Base-by-base conservation (phyloP, 2,113 vertebrate genomes). In the Todiramphus chloris region DNA sequence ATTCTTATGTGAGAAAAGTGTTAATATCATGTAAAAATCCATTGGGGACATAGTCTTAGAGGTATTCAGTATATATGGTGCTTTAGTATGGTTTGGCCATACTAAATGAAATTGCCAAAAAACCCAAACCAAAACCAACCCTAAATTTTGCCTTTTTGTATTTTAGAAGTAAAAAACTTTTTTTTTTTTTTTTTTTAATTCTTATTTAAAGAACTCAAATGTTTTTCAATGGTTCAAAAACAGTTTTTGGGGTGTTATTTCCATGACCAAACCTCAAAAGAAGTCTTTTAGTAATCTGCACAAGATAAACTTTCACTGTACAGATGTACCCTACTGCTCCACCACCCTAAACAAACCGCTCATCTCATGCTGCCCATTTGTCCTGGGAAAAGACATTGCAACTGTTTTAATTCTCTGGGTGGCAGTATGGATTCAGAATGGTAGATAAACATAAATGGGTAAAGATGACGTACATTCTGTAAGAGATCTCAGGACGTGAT, bases 121-220 rank as follows among this genome's bases (percentile, higher is more conserved):
- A 23, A 41, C 1, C 0, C 21, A 7, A 46, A 35, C 5, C 5
- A 35, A 39, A 27, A 19, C 5, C 5, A n/a, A 59, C 3, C 2
- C 5, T n/a, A n/a, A 37, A 59, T 74, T 50, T 77, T 87, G 3
- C 4, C 10, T 66, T 60, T 21, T 31, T 69, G 11, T 51, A 20
- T 33, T 9, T 89, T 48, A 39, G 4, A 74, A 69, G 2, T 23
- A 1, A 33, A 53, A 74, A 25, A 33, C 10, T 9, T 27, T 16
- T 31, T 48, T 30, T 9, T 27, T 16, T 31, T 48, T 30, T 10
- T n/a, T 20, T 19, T 43, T 25, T 7, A 28, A 43, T 13, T 66
- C 10, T n/a, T 77, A 43, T 27, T 43, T 6, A n/a, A 50, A 69
- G 4, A 13, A 46, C 73, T 58, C 21, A 27, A 53, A 11, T 13